These are phyloP conservation scores for Bombus haemorrhoidalis DNA, from an alignment of 1,140 invertebrate genomes.

Conservation along the genomic window DNA sequence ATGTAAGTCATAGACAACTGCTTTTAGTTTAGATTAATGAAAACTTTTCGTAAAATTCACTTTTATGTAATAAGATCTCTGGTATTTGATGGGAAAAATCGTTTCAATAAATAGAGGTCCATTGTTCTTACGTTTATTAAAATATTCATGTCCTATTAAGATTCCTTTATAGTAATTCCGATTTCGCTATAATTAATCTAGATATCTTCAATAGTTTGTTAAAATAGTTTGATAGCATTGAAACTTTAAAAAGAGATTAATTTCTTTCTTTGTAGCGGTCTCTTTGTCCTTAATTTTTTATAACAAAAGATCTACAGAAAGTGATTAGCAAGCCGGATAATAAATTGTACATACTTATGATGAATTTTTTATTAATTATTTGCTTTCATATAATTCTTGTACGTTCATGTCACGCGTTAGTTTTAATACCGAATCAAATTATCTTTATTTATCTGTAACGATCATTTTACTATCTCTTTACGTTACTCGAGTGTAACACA, in stretches of 20 bases:
- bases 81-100: background rate
- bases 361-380: background rate
- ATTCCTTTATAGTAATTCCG: background rate
- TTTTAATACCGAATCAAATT: background rate
- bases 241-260: background rate
- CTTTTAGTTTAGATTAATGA: background rate
- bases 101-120: constrained; percentile 34
- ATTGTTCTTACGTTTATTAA: constrained; percentile 29
- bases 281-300: background rate
- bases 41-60: background rate
- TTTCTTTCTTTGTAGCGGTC: background rate
- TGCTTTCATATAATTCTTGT: background rate
- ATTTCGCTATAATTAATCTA: background rate
- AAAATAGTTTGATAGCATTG: background rate
- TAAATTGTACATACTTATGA: background rate
- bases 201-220: background rate
- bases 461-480: background rate
- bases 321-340: background rate
- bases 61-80: constrained; percentile 12
- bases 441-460: background rate
- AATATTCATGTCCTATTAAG: background rate
- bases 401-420: background rate
- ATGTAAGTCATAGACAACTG: background rate
- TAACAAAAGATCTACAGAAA: background rate
- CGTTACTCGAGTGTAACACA: too few relatives aligned